These are phyloP conservation scores for Mesorhabditis spiculigera DNA, from an alignment of 2,888 invertebrate genomes.

Conservation along the genomic window DNA sequence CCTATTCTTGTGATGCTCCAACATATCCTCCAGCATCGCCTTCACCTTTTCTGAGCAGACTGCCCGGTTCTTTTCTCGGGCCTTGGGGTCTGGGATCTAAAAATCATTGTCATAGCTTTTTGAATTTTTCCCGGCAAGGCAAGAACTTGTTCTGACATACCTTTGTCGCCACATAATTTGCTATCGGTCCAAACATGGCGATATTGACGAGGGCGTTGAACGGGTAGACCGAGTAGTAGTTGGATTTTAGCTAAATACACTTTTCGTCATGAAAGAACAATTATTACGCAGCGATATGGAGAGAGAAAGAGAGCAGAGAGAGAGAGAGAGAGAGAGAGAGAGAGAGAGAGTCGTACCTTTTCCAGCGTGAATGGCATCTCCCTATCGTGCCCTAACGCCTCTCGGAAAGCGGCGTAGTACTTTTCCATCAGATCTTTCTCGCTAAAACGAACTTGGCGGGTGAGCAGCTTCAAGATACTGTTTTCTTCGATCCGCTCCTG, in stretches of 20 bases:
- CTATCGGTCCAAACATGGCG: neutral
- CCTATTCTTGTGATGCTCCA: neutral
- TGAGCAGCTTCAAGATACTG: too few species aligned
- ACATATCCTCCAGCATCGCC: slow-evolving; percentile 2
- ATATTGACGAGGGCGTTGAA: neutral
- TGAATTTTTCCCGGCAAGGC: too few species aligned
- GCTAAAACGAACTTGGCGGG: too few species aligned
- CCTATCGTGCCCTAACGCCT: neutral
- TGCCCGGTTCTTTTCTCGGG: neutral
- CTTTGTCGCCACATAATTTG: neutral
- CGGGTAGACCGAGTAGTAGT: neutral
- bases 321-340: too few species aligned
- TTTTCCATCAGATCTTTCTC: neutral
- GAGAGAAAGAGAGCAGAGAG: too few species aligned
- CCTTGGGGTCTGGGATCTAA: neutral
- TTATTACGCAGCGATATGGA: too few species aligned
- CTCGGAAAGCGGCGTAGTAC: neutral
- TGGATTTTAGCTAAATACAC: slow-evolving; percentile 3
- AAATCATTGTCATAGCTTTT: neutral
- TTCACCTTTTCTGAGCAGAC: neutral
- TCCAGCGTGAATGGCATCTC: slow-evolving; percentile 3
- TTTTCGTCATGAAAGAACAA: too few species aligned
- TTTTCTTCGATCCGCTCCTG: neutral
- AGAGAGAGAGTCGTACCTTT: neutral
- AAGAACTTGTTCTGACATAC: neutral